phyloP scores from a whole-genome alignment of 2,797 vertebrate genomes.

The Odontamblyopus rebecca region DNA sequence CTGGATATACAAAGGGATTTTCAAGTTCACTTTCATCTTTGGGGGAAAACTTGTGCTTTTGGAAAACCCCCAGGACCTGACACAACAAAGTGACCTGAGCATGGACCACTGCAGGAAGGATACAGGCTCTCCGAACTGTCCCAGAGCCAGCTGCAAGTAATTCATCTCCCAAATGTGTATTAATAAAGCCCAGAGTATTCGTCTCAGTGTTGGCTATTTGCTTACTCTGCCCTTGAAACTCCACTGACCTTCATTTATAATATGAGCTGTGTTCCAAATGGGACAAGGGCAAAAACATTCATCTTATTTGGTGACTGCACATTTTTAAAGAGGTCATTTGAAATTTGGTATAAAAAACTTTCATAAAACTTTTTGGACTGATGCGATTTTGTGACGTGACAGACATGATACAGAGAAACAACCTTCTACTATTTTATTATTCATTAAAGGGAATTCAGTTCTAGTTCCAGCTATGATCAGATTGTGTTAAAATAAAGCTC shows the following conservation, averaged over 20 bases:
- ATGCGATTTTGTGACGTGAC: background rate
- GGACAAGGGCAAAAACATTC: constrained; percentile 33
- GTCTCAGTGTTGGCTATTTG: constrained; percentile 26
- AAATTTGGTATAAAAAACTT: constrained; percentile 12
- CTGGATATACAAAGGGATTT: constrained; percentile 47
- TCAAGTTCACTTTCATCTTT: constrained; percentile 63
- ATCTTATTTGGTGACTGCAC: constrained; percentile 27
- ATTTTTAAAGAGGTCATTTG: constrained; percentile 19
- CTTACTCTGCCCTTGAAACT: constrained; percentile 51
- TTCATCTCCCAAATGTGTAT: constrained; percentile 50
- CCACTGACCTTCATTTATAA: constrained; percentile 39
- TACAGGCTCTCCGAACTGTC: constrained; percentile 33
- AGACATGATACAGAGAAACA: background rate
- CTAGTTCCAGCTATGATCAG: too few species aligned
- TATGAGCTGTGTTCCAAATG: constrained; percentile 25
- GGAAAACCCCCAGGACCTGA: constrained; percentile 51
- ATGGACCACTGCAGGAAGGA: constrained; percentile 39
- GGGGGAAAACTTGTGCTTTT: constrained; percentile 47
- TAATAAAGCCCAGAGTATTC: constrained; percentile 43
- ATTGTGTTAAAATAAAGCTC: too few species aligned
- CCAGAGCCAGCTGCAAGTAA: constrained; percentile 41
- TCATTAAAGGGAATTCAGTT: background rate
- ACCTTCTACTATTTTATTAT: background rate
- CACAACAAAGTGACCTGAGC: constrained; percentile 54
- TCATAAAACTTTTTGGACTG: background rate